Base-by-base conservation (phyloP, 2,113 vertebrate genomes). In the Ameiurus melas region DNA sequence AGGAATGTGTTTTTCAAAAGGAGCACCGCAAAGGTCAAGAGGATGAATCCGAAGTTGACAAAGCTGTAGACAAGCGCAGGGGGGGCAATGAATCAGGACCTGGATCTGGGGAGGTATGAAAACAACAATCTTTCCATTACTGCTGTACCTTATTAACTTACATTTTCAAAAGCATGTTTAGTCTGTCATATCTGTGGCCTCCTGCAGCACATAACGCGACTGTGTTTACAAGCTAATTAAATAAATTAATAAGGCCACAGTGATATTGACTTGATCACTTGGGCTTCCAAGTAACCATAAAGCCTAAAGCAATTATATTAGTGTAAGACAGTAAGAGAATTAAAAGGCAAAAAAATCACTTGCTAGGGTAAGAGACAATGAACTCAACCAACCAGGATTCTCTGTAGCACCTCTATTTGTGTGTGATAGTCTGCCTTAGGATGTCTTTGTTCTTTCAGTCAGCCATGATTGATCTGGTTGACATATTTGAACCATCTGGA, bases 391-490 rank as follows among this genome's bases (percentile, higher is more conserved):
- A 51, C n/a, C 19, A n/a, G 14, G 22, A 55, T n/a, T n/a, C 12
- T 36, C 25, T 39, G 2, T 83, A 60, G 25, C 47, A 9, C 30
- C 82, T 81, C 87, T 90, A 84, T 80, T 71, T 33, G 86, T 83
- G 82, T 80, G 47, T 83, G 84, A 85, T 86, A 86, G 71, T 25
- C 70, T 68, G 30, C 25, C 0, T 12, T 36, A 25, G 55, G n/a
- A 70, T 62, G 75, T 85, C 89, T 83, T 81, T 94, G 89, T 83
- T 82, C 87, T 62, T 87, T 1, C 94, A 99, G 98, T 97, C 97
- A 22, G 96, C 97, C 87, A 95, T 98, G 94, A 91, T 97, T 93
- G 97, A 99, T 87, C 95, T 99, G 87, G 97, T 96, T 27, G 97
- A 99, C 91, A 94, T 99, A 91, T 99, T 99, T 1, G 95, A 95